Evolutionary conservation across 2,888 invertebrate species (phyloP), one percentile per base, ranked within the genome.

Genomic region (Lepidonotus clava): DNA sequence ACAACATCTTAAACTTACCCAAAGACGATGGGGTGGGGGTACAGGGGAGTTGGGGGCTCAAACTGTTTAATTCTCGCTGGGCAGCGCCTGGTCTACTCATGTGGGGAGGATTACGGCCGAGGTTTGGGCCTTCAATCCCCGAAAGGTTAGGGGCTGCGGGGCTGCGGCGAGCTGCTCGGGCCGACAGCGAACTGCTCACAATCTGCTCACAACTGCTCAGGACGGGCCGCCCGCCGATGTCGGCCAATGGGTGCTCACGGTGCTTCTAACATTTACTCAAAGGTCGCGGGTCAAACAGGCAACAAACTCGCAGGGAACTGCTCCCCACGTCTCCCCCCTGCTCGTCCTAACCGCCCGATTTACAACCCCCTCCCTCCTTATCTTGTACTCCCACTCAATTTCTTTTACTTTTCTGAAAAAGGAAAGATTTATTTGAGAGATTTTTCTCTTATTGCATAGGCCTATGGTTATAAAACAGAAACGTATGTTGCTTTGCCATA

Each of bases 241-340:
- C 61, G 61, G 61, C 61, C 61, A 61, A 61, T 61, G 11, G 61
- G 61, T 61, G 61, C 61, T 61, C 61, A 24, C 4, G 28, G 61
- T 61, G 61, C 61, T 61, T 11, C 61, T 61, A 61, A 61, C 61
- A 61, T 61, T 61, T 61, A 61, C 61, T 61, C 28, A 61, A 61
- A 61, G 61, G 61, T 24, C 61, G 61, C 61, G 28, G 61, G 61
- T 61, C 61, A 61, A 61, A 61, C 28, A n/a, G 61, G 61, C 61
- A 61, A 61, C 61, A 61, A 32, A 61, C 61, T 61, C 61, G 28
- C 28, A n/a, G 61, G n/a, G 24, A 61, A 1, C 61, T 14, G 28
- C n/a, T n/a, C n/a, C n/a, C n/a, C n/a, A n/a, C n/a, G n/a, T n/a
- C n/a, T n/a, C n/a, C n/a, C n/a, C n/a, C n/a, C n/a, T n/a, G n/a